Base-by-base conservation (phyloP, 2,888 invertebrate genomes). In the Villa cingulata region DNA sequence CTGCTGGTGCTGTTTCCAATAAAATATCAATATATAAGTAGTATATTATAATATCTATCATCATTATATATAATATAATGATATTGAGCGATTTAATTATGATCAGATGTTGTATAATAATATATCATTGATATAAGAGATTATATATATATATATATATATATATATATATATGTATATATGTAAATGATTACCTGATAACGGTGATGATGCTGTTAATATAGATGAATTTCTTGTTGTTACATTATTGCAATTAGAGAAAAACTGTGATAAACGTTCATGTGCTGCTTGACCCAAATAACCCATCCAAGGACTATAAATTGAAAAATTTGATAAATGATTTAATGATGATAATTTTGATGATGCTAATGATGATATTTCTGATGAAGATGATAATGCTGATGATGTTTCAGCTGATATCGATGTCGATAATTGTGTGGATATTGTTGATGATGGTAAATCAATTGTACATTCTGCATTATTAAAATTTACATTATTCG, bases 291-390 rank as follows among this genome's bases (percentile, higher is more conserved):
- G 68, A 42, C 63, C 64, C 54, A 69, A 64, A 43, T 69, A 69
- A 37, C 67, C 68, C 48, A 68, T 58, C 69, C 68, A 69, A 39
- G 68, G 69, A 55, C 67, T 68, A 44, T 68, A 69, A 12, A 69
- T 59, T 1, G 68, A 64, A 46, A 68, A 65, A 55, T 65, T 66
- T 17, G 62, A 59, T 14, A 66, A 47, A 48, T 43, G 16, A 16
- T 9, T 37, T 39, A 56, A 55, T 60, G 0, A 63, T 43, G 29
- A 43, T 63, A 60, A 32, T 59, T 55, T 7, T 45, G 54, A 38
- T 37, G 47, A 45, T 46, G 47, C 18, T 43, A 50, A 17, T 46
- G 46, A 10, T 48, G 36, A 14, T 49, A 48, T n/a, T 32, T 1
- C 9, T 32, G 29, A 32, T 32, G 29, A 32, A 12, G 12, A 32